Evolutionary conservation across 2,113 vertebrate species (phyloP), one percentile per base, ranked within the genome.

Genomic region (Eurystomus gularis): DNA sequence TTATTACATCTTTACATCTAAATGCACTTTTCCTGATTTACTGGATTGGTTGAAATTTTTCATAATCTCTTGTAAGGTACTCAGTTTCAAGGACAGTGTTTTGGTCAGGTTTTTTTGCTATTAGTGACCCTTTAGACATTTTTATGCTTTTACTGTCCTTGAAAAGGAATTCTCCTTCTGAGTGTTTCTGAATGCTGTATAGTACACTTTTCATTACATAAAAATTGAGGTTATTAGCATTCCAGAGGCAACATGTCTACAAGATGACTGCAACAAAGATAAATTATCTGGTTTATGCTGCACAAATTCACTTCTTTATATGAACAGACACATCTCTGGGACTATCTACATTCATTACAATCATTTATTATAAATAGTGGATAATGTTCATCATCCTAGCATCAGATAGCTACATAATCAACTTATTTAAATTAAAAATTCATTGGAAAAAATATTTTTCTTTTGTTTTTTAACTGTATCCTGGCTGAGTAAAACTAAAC

Each of bases 401-500:
- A 84, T 86, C 73, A 90, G 44, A 44, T 10, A 93, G 33, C 31
- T 91, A 51, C 10, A 9, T 37, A 93, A 82, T 73, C 33, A 86
- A 82, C 31, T 52, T 73, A 86, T 29, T 87, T 69, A 91, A 93
- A 96, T 86, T 75, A 76, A 84, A 60, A 90, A 80, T 54, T 65
- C 2, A 18, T 46, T 80, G 17, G 29, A 42, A 86, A 58, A 39
- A 33, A 12, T 6, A 4, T 20, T 29, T 84, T 28, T 88, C 0
- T 60, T 75, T 65, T 26, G 8, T 35, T 71, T 58, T 33, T 90
- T 93, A 66, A 52, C 64, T 82, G 12, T 21, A 42, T 52, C 37
- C 11, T 60, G 17, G 35, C 40, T 93, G 42, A 68, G 55, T 71
- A 31, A 83, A 73, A 77, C 75, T 70, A 54, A 85, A 65, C 2